Evolutionary conservation across 2,797 vertebrate species (phyloP).

Genomic region (Thalassophryne amazonica): DNA sequence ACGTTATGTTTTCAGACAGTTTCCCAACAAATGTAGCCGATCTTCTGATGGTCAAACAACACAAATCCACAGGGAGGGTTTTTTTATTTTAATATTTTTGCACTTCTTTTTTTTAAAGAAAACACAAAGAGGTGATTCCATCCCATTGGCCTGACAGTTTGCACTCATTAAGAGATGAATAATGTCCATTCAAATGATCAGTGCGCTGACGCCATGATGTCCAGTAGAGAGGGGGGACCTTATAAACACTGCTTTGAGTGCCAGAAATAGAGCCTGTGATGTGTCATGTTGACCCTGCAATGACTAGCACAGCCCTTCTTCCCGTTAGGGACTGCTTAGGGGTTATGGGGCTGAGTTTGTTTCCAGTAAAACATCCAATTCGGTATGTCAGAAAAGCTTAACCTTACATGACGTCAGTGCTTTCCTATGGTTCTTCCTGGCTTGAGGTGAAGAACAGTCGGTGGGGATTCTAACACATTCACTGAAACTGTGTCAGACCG

Average conservation of each 20-base stretch:
- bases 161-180: constrained; percentile 33
- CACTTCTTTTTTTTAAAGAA: constrained; percentile 2
- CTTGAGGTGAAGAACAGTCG: constrained; percentile 34
- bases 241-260: constrained; percentile 24
- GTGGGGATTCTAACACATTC: constrained; percentile 14
- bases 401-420: constrained; percentile 52
- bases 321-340: constrained; percentile 26
- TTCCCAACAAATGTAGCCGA: neutral
- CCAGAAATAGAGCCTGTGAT: constrained; percentile 47
- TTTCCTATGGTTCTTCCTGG: constrained; percentile 11
- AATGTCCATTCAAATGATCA: constrained; percentile 39
- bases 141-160: constrained; percentile 20
- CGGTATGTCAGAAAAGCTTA: constrained; percentile 53
- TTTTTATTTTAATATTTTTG: neutral
- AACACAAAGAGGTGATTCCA: constrained; percentile 28
- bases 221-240: constrained; percentile 45
- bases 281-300: constrained; percentile 57
- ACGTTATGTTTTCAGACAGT: constrained; percentile 5
- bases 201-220: constrained; percentile 8
- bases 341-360: constrained; percentile 30
- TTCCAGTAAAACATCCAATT: constrained; percentile 49
- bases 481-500: too few relatives aligned
- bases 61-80: neutral
- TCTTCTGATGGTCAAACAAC: constrained; percentile 25
- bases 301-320: constrained; percentile 50